Evolutionary conservation across 2,113 vertebrate genomes (phyloP).

Genomic region (Nymphicus hollandicus): DNA sequence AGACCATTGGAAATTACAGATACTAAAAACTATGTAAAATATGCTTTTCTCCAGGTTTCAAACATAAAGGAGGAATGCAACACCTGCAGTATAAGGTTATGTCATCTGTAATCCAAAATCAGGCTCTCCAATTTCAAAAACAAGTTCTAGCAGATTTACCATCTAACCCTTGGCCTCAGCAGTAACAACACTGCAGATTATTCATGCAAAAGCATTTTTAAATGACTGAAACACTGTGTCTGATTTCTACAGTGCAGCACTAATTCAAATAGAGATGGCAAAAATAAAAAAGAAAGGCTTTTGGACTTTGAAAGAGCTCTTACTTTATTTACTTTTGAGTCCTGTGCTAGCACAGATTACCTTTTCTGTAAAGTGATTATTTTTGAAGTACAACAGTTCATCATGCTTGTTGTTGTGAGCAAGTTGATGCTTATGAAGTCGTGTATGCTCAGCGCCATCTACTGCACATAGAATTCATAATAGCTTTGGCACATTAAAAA

Average conservation of each 20-base stretch:
- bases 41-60: background rate
- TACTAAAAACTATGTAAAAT: background rate
- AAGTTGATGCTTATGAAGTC: fast-evolving
- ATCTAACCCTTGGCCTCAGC: background rate
- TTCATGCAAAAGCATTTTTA: background rate
- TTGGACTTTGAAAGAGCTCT: background rate
- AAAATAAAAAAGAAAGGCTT: background rate
- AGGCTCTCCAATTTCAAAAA: background rate
- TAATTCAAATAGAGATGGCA: background rate
- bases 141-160: background rate
- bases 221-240: background rate
- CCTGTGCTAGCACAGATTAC: background rate
- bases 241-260: background rate
- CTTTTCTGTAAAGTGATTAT: background rate
- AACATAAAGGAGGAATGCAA: background rate
- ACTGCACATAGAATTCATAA: background rate
- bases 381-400: fast-evolving
- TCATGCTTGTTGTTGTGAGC: background rate
- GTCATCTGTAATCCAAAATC: background rate
- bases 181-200: background rate
- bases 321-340: background rate
- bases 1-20: background rate
- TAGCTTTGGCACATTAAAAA: background rate
- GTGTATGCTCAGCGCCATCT: constrained; percentile 42
- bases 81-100: background rate